These are phyloP conservation scores for Trichosurus vulpecula DNA, from an alignment of 2,797 vertebrate species.

Conservation along the genomic window DNA sequence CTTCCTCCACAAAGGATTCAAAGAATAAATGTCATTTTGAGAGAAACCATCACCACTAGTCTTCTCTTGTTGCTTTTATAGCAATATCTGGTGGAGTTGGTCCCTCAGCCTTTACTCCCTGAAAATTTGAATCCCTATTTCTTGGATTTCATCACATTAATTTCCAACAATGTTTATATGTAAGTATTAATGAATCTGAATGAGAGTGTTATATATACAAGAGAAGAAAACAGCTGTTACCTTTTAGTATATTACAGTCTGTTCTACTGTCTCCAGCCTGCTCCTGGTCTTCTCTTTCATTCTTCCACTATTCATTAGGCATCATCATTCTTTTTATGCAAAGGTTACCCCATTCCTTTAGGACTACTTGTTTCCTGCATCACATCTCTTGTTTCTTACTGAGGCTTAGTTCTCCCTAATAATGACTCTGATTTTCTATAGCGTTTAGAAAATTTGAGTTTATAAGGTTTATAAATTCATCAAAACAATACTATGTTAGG, in stretches of 20 bases:
- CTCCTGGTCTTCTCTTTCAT: neutral
- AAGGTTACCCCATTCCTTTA: neutral
- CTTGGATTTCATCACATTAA: neutral
- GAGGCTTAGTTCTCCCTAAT: neutral
- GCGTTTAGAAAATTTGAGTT: neutral
- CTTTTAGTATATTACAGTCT: neutral
- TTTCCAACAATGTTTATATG: neutral
- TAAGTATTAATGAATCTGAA: neutral
- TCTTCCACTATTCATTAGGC: neutral
- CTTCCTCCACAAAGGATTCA: neutral
- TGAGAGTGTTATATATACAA: neutral
- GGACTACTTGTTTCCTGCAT: neutral
- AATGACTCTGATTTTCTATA: neutral
- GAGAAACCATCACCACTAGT: neutral
- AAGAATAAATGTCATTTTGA: neutral
- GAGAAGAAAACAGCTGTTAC: neutral
- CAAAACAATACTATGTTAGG: neutral
- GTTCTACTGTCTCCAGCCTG: neutral
- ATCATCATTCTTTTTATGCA: neutral
- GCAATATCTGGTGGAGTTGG: neutral
- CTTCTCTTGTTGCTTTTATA: neutral
- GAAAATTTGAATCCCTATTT: neutral
- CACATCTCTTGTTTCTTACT: neutral
- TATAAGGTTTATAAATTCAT: neutral
- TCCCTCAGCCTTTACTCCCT: neutral